Base-by-base conservation (phyloP, 2,797 vertebrate genomes). In the Lagocephalus sceleratus region DNA sequence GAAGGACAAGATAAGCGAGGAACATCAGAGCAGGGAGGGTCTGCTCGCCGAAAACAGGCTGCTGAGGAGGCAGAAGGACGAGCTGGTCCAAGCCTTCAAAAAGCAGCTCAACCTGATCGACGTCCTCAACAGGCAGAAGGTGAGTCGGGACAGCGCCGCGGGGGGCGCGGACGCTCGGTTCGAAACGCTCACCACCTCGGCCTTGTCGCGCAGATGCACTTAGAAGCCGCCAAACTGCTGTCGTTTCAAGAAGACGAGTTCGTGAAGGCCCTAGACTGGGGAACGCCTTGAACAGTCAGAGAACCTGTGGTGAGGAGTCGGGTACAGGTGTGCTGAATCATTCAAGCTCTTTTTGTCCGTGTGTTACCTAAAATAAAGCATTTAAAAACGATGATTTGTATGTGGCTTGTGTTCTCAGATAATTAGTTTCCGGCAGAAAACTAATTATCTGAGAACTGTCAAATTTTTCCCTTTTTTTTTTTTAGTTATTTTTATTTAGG, bases 231-330 rank as follows among this genome's bases (percentile, higher is more conserved):
- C 23, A 96, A 92, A 89, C 87, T 98, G 92, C 87, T 99, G 54
- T 95, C 94, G n/a, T 98, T 99, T 66, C 95, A 94, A 2, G 96
- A 99, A 85, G 95, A 96, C 0, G 96, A 99, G 78, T 98, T 99
- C 73, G 91, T 94, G 89, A 97, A 94, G 84, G 92, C 93, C 66
- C 86, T 99, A 12, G 94, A 98, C 63, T 98, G 94, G 95, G 92
- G 90, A 60, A 92, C 88, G 61, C 69, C 85, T 0, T 92, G 82
- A 74, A 64, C 7, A 57, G 23, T 1, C 25, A 60, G 53, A 52
- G 11, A 45, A 16, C 6, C 2, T 32, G 15, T 20, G 29, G 32
- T 38, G 10, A 39, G 41, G 15, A 20, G 11, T 21, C 20, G 41
- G 17, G 10, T 14, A 35, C 12, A 12, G 3, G 0, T 12, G 32